Base-by-base conservation (phyloP, 2,113 vertebrate genomes). In the Callionymus lyra region DNA sequence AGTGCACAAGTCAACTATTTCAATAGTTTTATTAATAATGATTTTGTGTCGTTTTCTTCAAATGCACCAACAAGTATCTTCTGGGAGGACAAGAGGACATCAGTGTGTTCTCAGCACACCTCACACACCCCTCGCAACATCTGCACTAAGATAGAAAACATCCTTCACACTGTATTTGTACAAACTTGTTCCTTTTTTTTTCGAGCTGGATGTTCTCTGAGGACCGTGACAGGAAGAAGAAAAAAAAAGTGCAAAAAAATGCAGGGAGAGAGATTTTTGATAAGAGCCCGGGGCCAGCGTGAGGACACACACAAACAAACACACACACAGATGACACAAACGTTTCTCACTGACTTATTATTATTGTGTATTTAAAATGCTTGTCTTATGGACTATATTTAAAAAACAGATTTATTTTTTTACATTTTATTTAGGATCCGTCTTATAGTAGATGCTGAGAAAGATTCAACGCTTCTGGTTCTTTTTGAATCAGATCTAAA, bases 21-120 rank as follows among this genome's bases (percentile, higher is more conserved):
- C 65, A 70, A 77, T 72, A 47, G 34, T 77, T 79, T 84, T 80
- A 83, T 83, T 82, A 76, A 71, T 73, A 68, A 80, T 74, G 49
- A 69, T 56, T 38, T 70, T 67, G 65, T 64, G 38, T 56, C 37
- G 34, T 66, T 65, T 56, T 72, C 53, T 69, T 82, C 36, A 69
- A 79, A 77, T 70, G 69, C 77, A 63, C 44, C 59, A n/a, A n/a
- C n/a, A 65, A 82, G 72, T 65, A 38, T 68, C 53, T 60, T 56
- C 73, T 74, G 39, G 41, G 59, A 50, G 60, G 53, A 75, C 65
- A 63, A 74, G 79, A 84, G 75, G 75, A 80, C 71, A 74, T 83
- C 83, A 72, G 74, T 72, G 77, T 65, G 63, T 68, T 57, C 70
- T 54, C 52, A 54, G 44, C 69, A 82, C 81, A 79, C 78, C 70